These are phyloP conservation scores for Pygmarrhopalites habei DNA, from an alignment of 1,140 invertebrate genomes.

Conservation along the genomic window DNA sequence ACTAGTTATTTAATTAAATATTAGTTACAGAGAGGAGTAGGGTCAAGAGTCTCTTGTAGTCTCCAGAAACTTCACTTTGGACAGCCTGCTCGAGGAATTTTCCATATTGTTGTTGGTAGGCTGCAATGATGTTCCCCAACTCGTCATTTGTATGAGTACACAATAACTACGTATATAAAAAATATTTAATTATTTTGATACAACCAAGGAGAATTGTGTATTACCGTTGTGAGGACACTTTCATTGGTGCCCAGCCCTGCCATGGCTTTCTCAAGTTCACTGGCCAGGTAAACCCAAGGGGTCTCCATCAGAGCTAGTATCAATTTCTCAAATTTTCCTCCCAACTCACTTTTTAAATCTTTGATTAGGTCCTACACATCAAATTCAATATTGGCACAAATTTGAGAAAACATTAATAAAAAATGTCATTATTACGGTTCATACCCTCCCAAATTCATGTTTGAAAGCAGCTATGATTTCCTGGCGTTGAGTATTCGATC, in stretches of 20 bases:
- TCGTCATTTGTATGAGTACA: constrained; percentile 57
- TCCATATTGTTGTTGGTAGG: constrained; percentile 61
- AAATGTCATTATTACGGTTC: no score
- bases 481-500: constrained; percentile 61
- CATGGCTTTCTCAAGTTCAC: constrained; percentile 60
- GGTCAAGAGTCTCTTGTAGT: constrained; percentile 64
- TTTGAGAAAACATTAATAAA: no score
- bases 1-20: no score
- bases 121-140: constrained; percentile 55
- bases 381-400: no score
- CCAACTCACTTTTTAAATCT: constrained; percentile 65
- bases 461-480: constrained; percentile 61
- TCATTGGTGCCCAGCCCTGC: constrained; percentile 58
- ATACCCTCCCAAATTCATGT: constrained; percentile 63
- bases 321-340: constrained; percentile 69
- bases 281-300: constrained; percentile 61
- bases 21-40: constrained; percentile 56
- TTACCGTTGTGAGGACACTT: constrained; percentile 47
- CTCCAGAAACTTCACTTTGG: constrained; percentile 67
- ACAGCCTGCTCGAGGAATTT: constrained; percentile 67
- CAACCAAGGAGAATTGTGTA: no score
- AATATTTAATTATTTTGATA: no score
- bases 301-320: constrained; percentile 64
- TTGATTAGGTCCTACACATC: constrained; percentile 64
- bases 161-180: no score